phyloP scores from a whole-genome alignment of 2,797 vertebrate species.

The Molothrus aeneus region DNA sequence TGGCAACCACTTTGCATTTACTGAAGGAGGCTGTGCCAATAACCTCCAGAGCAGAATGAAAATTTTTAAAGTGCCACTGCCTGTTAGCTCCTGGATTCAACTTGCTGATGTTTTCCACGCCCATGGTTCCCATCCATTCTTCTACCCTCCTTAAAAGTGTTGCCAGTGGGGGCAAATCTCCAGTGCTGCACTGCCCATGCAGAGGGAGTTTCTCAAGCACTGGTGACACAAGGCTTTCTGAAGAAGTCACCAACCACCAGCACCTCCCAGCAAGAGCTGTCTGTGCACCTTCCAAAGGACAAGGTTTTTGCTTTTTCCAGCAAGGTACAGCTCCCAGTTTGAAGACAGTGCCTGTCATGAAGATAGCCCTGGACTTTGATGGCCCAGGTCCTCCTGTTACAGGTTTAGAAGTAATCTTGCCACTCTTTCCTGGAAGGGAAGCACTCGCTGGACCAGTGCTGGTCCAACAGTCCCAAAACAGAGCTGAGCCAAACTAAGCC shows the following conservation, averaged over 20 bases:
- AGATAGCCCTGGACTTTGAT: background rate
- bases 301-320: background rate
- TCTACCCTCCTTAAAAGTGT: background rate
- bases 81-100: background rate
- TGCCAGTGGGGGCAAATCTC: background rate
- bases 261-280: background rate
- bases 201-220: background rate
- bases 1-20: slow-evolving; percentile 43
- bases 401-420: background rate
- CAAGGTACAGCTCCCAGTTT: background rate
- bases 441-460: background rate
- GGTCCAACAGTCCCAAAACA: background rate
- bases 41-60: slow-evolving; percentile 26
- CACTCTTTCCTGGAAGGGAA: background rate
- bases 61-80: slow-evolving; percentile 52
- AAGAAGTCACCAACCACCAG: background rate
- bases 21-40: slow-evolving; percentile 37
- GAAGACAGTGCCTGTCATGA: background rate
- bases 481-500: background rate
- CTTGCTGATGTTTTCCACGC: background rate
- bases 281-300: background rate
- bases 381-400: background rate
- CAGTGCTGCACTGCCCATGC: background rate
- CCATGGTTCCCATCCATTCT: background rate
- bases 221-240: background rate